Evolutionary conservation across 1,140 invertebrate species (phyloP).

Genomic region (Lepidurus packardi): DNA sequence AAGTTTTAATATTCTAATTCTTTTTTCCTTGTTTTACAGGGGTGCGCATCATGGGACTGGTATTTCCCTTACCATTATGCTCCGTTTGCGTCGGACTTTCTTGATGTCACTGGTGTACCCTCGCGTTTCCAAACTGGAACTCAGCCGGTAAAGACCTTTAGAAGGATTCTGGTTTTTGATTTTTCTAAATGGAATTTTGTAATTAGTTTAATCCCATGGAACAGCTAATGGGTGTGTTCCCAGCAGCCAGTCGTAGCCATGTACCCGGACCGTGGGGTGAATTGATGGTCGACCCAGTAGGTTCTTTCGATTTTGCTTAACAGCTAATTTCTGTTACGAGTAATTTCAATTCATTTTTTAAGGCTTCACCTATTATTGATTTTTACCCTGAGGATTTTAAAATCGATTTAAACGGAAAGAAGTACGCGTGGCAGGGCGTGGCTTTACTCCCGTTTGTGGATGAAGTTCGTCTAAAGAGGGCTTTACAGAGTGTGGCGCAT

Average conservation of each 20-base stretch:
- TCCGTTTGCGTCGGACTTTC: slow-evolving; percentile 98
- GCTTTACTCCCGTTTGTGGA: slow-evolving; percentile 97
- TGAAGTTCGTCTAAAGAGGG: slow-evolving; percentile 81
- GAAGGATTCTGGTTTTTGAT: not conserved
- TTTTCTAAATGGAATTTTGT: slow-evolving; percentile 23
- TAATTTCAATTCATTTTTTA: slow-evolving; percentile 40
- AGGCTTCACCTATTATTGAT: slow-evolving; percentile 93
- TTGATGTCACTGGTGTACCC: slow-evolving; percentile 77
- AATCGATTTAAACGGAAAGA: slow-evolving; percentile 98
- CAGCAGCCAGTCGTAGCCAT: slow-evolving; percentile 89
- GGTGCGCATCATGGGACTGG: slow-evolving; percentile 99
- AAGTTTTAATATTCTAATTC: not conserved
- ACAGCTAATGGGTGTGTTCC: slow-evolving; percentile 99
- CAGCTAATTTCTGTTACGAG: slow-evolving; percentile 7
- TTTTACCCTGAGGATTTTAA: slow-evolving; percentile 99
- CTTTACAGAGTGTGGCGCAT: slow-evolving; percentile 72
- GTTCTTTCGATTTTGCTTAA: slow-evolving; percentile 40
- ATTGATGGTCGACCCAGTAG: slow-evolving; percentile 86
- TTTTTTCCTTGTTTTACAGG: slow-evolving; percentile 50
- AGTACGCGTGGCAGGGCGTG: slow-evolving; percentile 99
- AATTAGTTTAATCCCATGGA: slow-evolving; percentile 89
- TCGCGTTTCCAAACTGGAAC: slow-evolving; percentile 85
- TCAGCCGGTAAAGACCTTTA: slow-evolving; percentile 59
- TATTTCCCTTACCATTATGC: slow-evolving; percentile 99
- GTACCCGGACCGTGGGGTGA: slow-evolving; percentile 89